phyloP scores from a whole-genome alignment of 2,888 invertebrate genomes.

The Piscicola geometra region DNA sequence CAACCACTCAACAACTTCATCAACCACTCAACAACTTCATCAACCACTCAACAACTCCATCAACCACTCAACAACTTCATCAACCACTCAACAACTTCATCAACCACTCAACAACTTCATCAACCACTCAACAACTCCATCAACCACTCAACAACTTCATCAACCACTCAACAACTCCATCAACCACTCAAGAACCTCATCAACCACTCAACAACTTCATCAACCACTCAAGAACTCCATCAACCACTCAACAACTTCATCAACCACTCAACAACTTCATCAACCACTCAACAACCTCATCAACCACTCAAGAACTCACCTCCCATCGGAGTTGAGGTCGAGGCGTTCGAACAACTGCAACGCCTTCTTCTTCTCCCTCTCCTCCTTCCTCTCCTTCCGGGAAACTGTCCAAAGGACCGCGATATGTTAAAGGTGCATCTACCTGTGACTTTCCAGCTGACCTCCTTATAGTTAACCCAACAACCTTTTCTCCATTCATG shows the following conservation, averaged over 20 bases:
- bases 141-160: background rate
- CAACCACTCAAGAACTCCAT: background rate
- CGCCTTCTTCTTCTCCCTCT: slow-evolving; percentile 30
- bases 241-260: background rate
- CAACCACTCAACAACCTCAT: background rate
- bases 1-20: no score
- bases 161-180: background rate
- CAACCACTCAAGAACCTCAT: background rate
- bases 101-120: background rate
- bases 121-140: background rate
- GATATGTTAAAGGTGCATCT: no score
- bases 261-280: background rate
- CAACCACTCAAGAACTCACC: slow-evolving; percentile 35
- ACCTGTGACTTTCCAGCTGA: no score
- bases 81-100: slow-evolving; percentile 5
- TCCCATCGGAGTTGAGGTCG: slow-evolving; percentile 36
- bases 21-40: no score
- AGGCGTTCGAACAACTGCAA: slow-evolving; percentile 34
- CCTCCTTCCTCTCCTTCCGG: slow-evolving; percentile 43
- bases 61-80: background rate
- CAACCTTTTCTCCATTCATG: no score
- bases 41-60: background rate
- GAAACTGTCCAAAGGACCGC: no score
- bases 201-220: slow-evolving; percentile 30
- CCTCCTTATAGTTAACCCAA: no score